Evolutionary conservation across 1,140 invertebrate species (phyloP).

Genomic region (Drosophila tropicalis): DNA sequence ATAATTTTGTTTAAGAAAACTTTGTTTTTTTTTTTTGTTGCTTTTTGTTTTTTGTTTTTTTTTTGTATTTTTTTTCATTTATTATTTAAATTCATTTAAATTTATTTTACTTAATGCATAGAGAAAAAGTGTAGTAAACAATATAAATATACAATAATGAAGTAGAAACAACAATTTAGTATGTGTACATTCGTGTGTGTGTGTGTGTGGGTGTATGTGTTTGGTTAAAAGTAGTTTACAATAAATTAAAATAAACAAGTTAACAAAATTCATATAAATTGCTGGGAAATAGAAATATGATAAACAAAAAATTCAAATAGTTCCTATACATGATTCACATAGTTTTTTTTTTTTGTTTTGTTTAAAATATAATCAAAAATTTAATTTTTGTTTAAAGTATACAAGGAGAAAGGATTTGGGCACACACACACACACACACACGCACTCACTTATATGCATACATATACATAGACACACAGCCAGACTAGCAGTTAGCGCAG

Average conservation of each 20-base stretch:
- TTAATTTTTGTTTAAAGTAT: constrained; percentile 48
- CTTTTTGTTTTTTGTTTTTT: constrained; percentile 45
- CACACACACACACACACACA: constrained; percentile 31
- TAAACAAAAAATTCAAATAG: constrained; percentile 31
- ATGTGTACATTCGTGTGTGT: constrained; percentile 43
- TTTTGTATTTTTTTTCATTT: constrained; percentile 35
- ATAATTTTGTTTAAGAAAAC: constrained; percentile 70
- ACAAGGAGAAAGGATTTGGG: constrained; percentile 57
- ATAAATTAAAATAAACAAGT: constrained; percentile 66
- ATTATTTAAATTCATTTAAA: constrained; percentile 71
- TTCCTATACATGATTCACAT: constrained; percentile 46
- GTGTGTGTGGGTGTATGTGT: constrained; percentile 32
- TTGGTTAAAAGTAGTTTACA: constrained; percentile 57
- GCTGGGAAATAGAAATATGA: constrained; percentile 30
- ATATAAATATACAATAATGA: constrained; percentile 62
- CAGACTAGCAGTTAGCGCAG: constrained; percentile 4
- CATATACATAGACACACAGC: constrained; percentile 43
- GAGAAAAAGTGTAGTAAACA: constrained; percentile 66
- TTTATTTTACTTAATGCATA: constrained; percentile 71
- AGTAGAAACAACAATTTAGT: constrained; percentile 75
- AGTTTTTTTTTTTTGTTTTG: constrained; percentile 14
- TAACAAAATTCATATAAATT: constrained; percentile 49
- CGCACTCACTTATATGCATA: constrained; percentile 9
- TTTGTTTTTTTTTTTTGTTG: constrained; percentile 43
- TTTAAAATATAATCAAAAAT: constrained; percentile 69